These are phyloP conservation scores for Equus przewalskii DNA, from an alignment of 2,113 vertebrate genomes.

Conservation along the genomic window DNA sequence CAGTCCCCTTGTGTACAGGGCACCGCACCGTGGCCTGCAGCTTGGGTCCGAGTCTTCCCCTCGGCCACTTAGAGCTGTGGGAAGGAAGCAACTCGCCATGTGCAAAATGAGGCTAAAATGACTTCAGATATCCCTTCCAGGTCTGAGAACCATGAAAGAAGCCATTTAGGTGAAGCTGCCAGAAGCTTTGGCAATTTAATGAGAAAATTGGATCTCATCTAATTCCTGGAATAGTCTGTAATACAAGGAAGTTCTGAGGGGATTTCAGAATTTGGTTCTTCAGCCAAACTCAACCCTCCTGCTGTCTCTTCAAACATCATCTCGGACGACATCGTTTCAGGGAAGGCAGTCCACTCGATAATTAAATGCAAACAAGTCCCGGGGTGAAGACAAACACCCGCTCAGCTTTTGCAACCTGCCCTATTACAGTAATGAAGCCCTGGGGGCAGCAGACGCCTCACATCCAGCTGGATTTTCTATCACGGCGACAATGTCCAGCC, in stretches of 20 bases:
- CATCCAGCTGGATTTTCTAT: conserved; percentile 9
- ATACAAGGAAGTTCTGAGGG: neutral
- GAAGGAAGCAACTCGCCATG: neutral
- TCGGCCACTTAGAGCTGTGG: neutral
- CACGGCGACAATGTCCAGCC: neutral
- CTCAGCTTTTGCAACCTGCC: neutral
- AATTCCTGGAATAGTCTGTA: conserved; percentile 9
- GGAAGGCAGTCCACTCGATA: neutral
- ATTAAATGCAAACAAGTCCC: neutral
- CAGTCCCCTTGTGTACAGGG: neutral
- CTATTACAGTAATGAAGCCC: neutral
- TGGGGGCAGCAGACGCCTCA: neutral
- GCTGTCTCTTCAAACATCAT: neutral
- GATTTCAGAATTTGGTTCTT: conserved; percentile 37
- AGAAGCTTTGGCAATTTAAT: neutral
- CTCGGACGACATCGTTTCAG: neutral
- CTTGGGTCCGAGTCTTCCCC: neutral
- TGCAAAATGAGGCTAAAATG: neutral
- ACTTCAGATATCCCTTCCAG: neutral
- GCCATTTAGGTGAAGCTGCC: neutral
- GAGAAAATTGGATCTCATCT: conserved; percentile 48
- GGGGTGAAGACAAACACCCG: neutral
- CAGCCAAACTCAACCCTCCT: conserved; percentile 36
- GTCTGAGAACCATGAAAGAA: conserved; percentile 43
- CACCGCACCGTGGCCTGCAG: accelerated